A percentile compares a stretch with the other conserved stretches of the same genome.
These are phyloP conservation scores for Pinctada fucata DNA, from an alignment of 2,888 invertebrate species.

Conservation along the genomic window DNA sequence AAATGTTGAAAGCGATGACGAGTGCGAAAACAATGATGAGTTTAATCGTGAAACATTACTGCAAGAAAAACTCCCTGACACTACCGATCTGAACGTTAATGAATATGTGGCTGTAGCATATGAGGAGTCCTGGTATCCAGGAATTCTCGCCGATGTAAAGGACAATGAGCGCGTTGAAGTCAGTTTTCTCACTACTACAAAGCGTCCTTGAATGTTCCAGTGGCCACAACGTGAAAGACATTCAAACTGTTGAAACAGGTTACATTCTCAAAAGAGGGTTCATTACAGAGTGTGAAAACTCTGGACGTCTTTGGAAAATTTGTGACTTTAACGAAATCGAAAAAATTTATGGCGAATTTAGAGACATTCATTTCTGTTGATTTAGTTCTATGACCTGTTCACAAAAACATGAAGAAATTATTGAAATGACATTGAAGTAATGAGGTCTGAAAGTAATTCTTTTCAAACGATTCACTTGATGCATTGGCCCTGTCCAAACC, in stretches of 20 bases:
- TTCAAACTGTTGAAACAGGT: not conserved
- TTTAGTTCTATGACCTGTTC: not conserved
- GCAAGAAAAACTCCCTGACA: not conserved
- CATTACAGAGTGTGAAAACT: conserved; percentile 7
- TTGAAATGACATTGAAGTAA: too few species aligned
- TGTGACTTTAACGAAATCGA: conserved; percentile 9
- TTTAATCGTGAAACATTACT: not conserved
- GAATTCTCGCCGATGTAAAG: not conserved
- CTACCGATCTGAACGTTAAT: not conserved
- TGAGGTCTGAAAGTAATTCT: too few species aligned
- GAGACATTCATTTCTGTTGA: not conserved
- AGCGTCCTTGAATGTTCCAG: not conserved
- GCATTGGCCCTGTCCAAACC: too few species aligned
- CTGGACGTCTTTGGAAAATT: conserved; percentile 11
- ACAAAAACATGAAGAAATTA: too few species aligned
- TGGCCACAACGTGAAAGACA: conserved; percentile 7
- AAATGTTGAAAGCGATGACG: not conserved
- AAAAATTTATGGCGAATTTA: not conserved
- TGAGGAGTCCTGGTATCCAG: conserved; percentile 7
- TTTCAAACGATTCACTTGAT: too few species aligned
- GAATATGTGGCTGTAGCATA: conserved; percentile 11
- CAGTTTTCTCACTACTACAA: not conserved
- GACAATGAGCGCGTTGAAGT: not conserved
- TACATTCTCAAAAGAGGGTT: conserved; percentile 8
- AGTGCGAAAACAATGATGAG: not conserved